Base-by-base conservation (phyloP, 1,140 invertebrate genomes). In the Tetraneura akinire region DNA sequence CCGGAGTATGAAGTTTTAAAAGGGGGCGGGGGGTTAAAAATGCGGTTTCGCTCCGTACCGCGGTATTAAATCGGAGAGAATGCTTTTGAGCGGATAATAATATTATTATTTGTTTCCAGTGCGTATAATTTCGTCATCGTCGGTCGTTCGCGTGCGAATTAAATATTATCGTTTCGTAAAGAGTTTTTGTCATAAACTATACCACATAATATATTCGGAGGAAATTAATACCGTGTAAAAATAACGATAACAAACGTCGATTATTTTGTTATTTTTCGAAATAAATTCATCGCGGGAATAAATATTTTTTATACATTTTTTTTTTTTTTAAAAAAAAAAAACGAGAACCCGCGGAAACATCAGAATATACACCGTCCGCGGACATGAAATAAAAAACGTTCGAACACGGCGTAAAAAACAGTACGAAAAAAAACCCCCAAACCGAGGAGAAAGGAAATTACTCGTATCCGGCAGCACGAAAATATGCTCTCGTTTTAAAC, bases 371-470 rank as follows among this genome's bases (percentile, higher is more conserved):
- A 64, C 32, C 37, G 18, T 64, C 29, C 18, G 29, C 18, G 29
- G 29, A 64, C 60, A 64, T 64, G 9, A 29, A 37, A 64, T 64
- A 57, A 60, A 21, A 62, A 62, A 62, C 16, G 16, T 37, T 9
- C 16, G 9, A 16, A 10, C 11, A 3, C 18, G 18, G 60, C 26
- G 11, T 18, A 47, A 47, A 23, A 16, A 45, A 66, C 62, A 29
- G 23, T 26, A 18, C 4, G 66, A 70, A 68, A 70, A 47, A 26
- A 26, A n/a, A n/a, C n/a, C n/a, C n/a, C n/a, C n/a, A n/a, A n/a
- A 42, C n/a, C 16, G 32, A 18, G 18, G 64, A 32, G 47, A 70
- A 23, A 47, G 66, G 45, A 70, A 70, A 70, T 70, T 70, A 26
- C n/a, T 68, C 21, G 66, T 70, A 45, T 11, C 64, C 64, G 64